Conservation (phyloP, 2,797 vertebrate genomes). For the Liasis olivaceus region DNA sequence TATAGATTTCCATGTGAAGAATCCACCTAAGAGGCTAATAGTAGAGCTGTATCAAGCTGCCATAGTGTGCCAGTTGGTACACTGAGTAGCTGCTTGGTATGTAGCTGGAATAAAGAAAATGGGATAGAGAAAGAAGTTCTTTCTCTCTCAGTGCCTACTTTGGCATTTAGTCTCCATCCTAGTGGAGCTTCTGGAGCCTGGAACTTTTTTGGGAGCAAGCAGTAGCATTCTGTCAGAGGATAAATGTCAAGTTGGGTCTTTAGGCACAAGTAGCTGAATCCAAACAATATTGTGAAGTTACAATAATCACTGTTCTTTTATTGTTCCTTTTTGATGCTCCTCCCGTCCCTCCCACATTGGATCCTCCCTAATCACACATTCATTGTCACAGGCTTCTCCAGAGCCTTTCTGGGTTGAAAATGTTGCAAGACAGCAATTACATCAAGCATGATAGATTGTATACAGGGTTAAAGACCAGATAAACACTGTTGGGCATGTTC, state of each 20-base stretch:
- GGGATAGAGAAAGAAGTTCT: neutral
- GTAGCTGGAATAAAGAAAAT: neutral
- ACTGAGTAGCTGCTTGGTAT: neutral
- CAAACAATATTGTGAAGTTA: neutral
- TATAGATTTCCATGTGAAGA: neutral
- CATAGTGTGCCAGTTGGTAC: no score
- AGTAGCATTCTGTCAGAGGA: neutral
- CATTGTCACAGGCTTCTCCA: neutral
- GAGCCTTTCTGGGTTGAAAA: neutral
- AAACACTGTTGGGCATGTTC: slow-evolving; percentile 14
- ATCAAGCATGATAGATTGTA: slow-evolving; percentile 31
- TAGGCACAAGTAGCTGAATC: neutral
- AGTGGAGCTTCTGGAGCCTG: neutral
- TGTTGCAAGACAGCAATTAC: slow-evolving; percentile 12
- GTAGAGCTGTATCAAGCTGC: neutral
- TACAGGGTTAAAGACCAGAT: slow-evolving; percentile 28
- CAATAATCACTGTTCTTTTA: neutral
- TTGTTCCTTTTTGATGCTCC: neutral
- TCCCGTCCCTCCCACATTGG: rapidly evolving
- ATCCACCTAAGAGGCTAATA: neutral
- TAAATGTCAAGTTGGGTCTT: neutral
- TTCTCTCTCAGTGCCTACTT: neutral
- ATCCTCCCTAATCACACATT: slow-evolving; percentile 15
- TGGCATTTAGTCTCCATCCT: neutral
- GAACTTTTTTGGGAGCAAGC: neutral